Base-by-base conservation (phyloP, 2,888 invertebrate species). In the Corythucha ciliata region DNA sequence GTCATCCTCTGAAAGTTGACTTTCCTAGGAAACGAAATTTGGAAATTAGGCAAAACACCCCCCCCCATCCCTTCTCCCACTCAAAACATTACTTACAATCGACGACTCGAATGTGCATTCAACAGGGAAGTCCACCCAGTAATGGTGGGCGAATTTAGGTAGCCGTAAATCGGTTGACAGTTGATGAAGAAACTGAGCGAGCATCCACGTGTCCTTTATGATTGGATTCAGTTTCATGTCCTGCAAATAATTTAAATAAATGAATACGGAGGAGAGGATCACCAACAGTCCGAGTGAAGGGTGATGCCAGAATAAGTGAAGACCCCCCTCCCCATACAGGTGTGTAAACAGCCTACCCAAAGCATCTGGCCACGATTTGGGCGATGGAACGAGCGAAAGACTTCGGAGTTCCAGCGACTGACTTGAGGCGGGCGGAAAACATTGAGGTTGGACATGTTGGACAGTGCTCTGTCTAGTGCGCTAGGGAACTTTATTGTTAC, bases 141-240 rank as follows among this genome's bases (percentile, higher is more conserved):
- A 94, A 67, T 88, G 83, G 59, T 83, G 76, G 2, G 78, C 73
- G 62, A 87, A 93, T 22, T 74, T 69, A 1, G 75, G 71, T 49
- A 87, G 70, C 50, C 78, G 75, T 61, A 93, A 73, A 69, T 92
- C 90, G 34, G 74, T 74, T 0, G 89, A 75, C 34, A 93, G 65
- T 64, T 83, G 85, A 63, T 82, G 79, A 27, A 93, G 68, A 52
- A 91, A 76, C 57, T 70, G 64, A 0, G 81, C 83, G 33, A 93
- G 64, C 0, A 79, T 73, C 48, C 77, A 74, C 55, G 88, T 66
- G 50, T 78, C 78, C 40, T 76, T 74, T 58, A 83, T 69, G 0
- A 85, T 70, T 0, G 78, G 75, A 62, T 89, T 84, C 50, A 93
- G 67, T 65, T 93, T 93, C 4, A 89, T 72, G 64, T 93, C 92